Percentiles rank a stretch among this genome's conserved stretches.
Conservation (phyloP, 2,888 invertebrate genomes). For the Neoaliturus tenellus region DNA sequence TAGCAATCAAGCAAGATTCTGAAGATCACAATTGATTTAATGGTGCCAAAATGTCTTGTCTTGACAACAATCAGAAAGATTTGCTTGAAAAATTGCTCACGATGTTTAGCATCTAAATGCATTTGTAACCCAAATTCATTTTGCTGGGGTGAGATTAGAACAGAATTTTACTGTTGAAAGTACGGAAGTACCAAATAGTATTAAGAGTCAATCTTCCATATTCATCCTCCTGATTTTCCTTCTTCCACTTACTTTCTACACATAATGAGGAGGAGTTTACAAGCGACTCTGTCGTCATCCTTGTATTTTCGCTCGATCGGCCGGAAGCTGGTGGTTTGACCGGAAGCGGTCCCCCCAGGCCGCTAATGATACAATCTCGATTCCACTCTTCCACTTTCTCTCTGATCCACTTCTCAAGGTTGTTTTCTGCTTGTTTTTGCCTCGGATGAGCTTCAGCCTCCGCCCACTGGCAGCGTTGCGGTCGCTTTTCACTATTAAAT, state of each 20-base stretch:
- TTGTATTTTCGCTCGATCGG: background rate
- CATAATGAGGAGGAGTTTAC: background rate
- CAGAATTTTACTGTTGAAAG: too few relatives aligned
- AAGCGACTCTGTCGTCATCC: background rate
- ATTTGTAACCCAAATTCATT: too few relatives aligned
- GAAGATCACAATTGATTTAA: too few relatives aligned
- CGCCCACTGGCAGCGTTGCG: background rate
- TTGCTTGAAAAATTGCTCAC: too few relatives aligned
- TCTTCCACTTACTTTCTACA: background rate
- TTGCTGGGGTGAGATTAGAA: too few relatives aligned
- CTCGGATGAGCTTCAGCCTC: conserved; percentile 30
- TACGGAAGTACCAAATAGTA: too few relatives aligned
- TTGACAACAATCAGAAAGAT: too few relatives aligned
- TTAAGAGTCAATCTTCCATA: too few relatives aligned
- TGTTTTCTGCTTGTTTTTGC: conserved; percentile 44
- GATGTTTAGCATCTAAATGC: too few relatives aligned
- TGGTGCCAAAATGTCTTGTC: too few relatives aligned
- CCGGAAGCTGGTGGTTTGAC: background rate
- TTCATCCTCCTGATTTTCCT: too few relatives aligned
- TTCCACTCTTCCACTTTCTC: conserved; percentile 50
- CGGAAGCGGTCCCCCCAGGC: conserved; percentile 35
- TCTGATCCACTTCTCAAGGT: conserved; percentile 42
- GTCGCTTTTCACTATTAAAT: conserved; percentile 32
- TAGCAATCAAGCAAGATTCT: too few relatives aligned
- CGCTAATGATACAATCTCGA: conserved; percentile 45